Evolutionary conservation across 2,888 invertebrate genomes (phyloP).

Genomic region (Noctua fimbriata): DNA sequence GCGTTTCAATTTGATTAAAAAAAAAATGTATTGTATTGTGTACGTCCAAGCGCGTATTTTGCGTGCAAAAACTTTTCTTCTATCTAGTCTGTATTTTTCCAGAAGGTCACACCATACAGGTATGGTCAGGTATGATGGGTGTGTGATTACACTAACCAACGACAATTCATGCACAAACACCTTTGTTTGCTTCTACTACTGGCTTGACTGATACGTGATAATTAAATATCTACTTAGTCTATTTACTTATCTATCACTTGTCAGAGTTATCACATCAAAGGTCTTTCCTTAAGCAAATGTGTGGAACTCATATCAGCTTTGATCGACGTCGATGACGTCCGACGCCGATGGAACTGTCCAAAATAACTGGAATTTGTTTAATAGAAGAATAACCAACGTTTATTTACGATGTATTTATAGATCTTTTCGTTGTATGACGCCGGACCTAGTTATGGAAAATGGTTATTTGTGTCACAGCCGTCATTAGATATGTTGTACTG

Average conservation of each 20-base stretch:
- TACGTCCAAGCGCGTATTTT: too few species aligned
- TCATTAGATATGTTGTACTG: conserved; percentile 28
- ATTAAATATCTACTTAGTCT: conserved; percentile 20
- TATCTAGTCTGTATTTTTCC: not conserved
- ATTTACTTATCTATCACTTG: conserved; percentile 19
- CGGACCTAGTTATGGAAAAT: conserved; percentile 43
- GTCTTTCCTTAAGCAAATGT: conserved; percentile 12
- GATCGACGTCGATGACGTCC: conserved; percentile 51
- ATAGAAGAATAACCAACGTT: conserved; percentile 30
- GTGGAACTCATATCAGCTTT: conserved; percentile 38
- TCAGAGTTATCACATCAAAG: conserved; percentile 3
- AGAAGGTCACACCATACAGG: not conserved
- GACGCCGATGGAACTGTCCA: conserved; percentile 36
- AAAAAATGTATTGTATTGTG: too few species aligned
- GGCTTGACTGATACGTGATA: conserved; percentile 6
- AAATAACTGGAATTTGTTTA: conserved; percentile 53
- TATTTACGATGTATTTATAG: conserved; percentile 54
- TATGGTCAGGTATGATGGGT: not conserved
- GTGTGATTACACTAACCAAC: conserved; percentile 3
- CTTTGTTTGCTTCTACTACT: conserved; percentile 1
- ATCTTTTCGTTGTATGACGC: conserved; percentile 46
- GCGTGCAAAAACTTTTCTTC: too few species aligned
- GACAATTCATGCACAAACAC: not conserved
- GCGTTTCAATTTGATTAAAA: not conserved
- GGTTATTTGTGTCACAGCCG: conserved; percentile 43